These are phyloP conservation scores for Craterocephalus amniculus DNA, from an alignment of 2,797 vertebrate genomes.

Conservation along the genomic window DNA sequence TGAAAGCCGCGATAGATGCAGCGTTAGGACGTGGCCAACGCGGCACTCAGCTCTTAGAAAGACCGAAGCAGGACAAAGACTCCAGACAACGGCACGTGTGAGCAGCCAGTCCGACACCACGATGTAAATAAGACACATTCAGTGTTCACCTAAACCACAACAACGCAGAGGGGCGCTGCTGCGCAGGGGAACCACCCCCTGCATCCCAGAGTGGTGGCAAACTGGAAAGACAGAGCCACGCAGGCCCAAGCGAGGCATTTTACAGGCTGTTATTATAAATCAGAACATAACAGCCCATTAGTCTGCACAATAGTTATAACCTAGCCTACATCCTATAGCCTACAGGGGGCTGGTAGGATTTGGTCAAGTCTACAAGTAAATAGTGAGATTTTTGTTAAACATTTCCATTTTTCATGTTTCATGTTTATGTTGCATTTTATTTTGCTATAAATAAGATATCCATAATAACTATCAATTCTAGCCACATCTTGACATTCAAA, in stretches of 20 bases:
- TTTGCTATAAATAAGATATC: background rate
- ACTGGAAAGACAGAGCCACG: background rate
- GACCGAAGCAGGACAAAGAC: slow-evolving; percentile 70
- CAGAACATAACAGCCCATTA: background rate
- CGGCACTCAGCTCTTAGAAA: slow-evolving; percentile 37
- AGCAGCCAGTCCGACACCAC: slow-evolving; percentile 46
- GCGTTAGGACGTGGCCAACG: slow-evolving; percentile 28
- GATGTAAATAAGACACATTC: slow-evolving; percentile 52
- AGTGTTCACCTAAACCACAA: slow-evolving; percentile 22
- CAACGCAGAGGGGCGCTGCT: slow-evolving; percentile 45
- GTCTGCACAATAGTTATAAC: background rate
- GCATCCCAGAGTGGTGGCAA: slow-evolving; percentile 1
- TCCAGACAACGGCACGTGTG: slow-evolving; percentile 57
- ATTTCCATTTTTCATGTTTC: background rate
- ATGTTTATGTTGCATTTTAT: background rate
- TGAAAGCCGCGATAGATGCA: slow-evolving; percentile 32
- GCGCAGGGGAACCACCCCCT: slow-evolving; percentile 31
- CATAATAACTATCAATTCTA: background rate
- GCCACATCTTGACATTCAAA: background rate
- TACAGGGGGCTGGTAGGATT: no score
- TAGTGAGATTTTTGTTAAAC: background rate
- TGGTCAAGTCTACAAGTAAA: no score
- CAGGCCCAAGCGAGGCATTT: background rate
- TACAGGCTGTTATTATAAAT: background rate
- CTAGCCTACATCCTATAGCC: background rate